Percentiles rank a stretch among this genome's conserved stretches.
Conservation (phyloP, 2,797 vertebrate species). For the Galagoides demidoff region DNA sequence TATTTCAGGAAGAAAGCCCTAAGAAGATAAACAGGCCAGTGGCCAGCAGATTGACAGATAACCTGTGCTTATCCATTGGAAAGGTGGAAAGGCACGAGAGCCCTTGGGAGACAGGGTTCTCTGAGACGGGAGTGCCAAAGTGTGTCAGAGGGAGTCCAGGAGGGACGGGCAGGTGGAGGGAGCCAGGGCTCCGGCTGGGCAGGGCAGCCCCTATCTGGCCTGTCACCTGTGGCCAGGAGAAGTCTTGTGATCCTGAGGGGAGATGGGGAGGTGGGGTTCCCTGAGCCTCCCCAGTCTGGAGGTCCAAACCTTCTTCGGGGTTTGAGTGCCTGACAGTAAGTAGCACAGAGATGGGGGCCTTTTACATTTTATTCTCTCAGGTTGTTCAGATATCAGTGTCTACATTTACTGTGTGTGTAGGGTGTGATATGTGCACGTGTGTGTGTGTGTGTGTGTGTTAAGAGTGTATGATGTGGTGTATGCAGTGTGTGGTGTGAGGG, state of each 20-base stretch:
- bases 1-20: conserved; percentile 78
- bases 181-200: not conserved
- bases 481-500: no score
- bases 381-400: not conserved
- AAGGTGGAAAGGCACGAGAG: not conserved
- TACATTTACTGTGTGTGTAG: not conserved
- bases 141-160: not conserved
- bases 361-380: not conserved
- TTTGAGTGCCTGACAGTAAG: not conserved
- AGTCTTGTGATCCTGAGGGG: not conserved
- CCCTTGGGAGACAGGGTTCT: not conserved
- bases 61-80: conserved; percentile 48
- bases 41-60: conserved; percentile 73
- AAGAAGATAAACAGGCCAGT: conserved; percentile 72
- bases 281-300: not conserved
- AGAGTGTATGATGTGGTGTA: not conserved
- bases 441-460: not conserved
- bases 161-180: not conserved
- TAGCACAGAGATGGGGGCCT: not conserved
- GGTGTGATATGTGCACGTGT: rapidly evolving
- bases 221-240: not conserved
- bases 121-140: conserved; percentile 11
- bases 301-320: not conserved
- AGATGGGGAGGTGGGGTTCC: not conserved
- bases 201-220: no score